Conservation (phyloP, 2,888 invertebrate genomes). For the Cordilura impudica region DNA sequence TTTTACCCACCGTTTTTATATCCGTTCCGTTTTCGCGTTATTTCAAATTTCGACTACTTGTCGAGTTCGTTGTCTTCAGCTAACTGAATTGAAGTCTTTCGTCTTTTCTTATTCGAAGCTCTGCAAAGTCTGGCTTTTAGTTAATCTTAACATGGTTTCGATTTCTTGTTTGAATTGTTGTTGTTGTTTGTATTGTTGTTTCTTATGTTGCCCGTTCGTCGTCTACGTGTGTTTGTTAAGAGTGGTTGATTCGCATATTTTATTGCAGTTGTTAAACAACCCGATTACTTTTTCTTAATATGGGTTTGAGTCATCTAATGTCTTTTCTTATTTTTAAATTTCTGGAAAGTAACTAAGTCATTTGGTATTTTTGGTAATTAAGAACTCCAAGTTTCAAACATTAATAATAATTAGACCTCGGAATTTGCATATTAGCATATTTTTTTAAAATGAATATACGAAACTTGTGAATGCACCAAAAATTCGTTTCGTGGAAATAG, state of each 20-base stretch:
- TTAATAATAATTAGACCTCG: too few relatives aligned
- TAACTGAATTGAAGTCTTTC: slow-evolving; percentile 78
- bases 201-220: slow-evolving; percentile 9
- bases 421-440: too few relatives aligned
- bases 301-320: slow-evolving; percentile 10
- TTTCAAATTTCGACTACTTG: slow-evolving; percentile 68
- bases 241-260: slow-evolving; percentile 22
- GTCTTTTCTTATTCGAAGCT: slow-evolving; percentile 73
- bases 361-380: not conserved
- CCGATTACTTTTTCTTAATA: slow-evolving; percentile 43
- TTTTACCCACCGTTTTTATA: slow-evolving; percentile 52
- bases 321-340: not conserved
- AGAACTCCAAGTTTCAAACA: too few relatives aligned
- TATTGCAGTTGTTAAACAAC: slow-evolving; percentile 50
- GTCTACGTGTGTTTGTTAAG: slow-evolving; percentile 5
- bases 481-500: too few relatives aligned
- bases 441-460: too few relatives aligned
- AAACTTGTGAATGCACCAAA: too few relatives aligned
- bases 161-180: slow-evolving; percentile 29
- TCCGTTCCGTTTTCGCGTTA: slow-evolving; percentile 46
- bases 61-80: slow-evolving; percentile 78
- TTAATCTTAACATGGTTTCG: slow-evolving; percentile 10
- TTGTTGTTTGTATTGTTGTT: slow-evolving; percentile 3
- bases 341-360: not conserved
- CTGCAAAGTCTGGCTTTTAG: slow-evolving; percentile 52